Conservation (phyloP, 2,888 invertebrate genomes). For the Pollenia angustigena region DNA sequence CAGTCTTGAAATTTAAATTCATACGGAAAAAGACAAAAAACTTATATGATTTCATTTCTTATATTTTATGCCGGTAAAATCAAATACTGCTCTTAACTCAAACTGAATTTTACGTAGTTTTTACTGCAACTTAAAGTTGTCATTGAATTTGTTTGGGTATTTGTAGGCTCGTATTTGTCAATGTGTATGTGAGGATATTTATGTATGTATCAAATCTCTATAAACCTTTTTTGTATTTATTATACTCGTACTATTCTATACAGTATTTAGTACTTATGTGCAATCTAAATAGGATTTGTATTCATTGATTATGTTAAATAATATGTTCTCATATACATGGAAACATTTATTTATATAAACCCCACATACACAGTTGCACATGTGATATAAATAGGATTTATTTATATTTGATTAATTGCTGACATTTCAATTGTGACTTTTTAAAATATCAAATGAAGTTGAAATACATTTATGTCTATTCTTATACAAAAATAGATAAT, state of each 20-base stretch:
- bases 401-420: conserved; percentile 73
- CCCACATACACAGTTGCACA: background rate
- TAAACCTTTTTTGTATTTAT: conserved; percentile 56
- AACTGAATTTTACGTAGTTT: background rate
- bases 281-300: conserved; percentile 66
- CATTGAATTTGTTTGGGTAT: conserved; percentile 9
- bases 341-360: background rate
- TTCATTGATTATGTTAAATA: conserved; percentile 48
- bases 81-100: background rate
- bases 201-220: conserved; percentile 37
- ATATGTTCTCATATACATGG: background rate
- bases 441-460: conserved; percentile 41
- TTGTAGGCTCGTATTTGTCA: background rate
- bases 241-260: conserved; percentile 19
- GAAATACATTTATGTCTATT: background rate
- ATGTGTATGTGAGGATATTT: background rate
- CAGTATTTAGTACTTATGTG: background rate
- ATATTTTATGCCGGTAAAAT: conserved; percentile 18
- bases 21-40: background rate
- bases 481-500: no score
- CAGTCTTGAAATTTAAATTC: background rate
- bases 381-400: conserved; percentile 64
- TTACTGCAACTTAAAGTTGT: conserved; percentile 6
- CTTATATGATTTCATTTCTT: background rate
- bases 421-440: conserved; percentile 67